phyloP scores from a whole-genome alignment of 2,797 vertebrate species.

The Ptychadena robeensis region DNA sequence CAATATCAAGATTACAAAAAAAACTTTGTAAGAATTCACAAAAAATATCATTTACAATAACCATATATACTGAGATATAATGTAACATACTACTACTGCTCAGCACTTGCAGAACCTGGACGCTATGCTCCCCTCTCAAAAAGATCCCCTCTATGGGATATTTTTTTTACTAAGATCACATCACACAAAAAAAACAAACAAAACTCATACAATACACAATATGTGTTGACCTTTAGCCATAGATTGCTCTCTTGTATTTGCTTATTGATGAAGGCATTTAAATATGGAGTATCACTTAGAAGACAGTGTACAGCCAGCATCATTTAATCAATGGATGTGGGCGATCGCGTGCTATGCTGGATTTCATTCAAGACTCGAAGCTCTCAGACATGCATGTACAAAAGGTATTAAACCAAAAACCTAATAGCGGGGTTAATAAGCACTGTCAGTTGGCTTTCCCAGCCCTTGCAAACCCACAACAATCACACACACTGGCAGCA shows the following conservation, averaged over 20 bases:
- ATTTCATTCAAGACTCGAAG: neutral
- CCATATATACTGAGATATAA: no score
- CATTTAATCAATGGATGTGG: neutral
- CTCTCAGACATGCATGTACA: neutral
- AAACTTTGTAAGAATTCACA: no score
- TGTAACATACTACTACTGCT: no score
- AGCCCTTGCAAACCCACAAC: neutral
- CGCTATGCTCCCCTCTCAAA: no score
- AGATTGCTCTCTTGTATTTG: no score
- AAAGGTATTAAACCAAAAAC: neutral
- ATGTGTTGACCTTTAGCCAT: neutral
- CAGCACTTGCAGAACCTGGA: no score
- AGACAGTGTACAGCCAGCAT: neutral
- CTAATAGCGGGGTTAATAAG: neutral
- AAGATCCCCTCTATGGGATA: no score
- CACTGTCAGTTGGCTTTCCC: neutral
- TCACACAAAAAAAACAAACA: neutral
- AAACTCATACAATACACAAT: neutral
- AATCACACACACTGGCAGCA: neutral
- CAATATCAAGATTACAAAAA: no score
- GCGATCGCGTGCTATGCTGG: neutral
- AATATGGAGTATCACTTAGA: neutral
- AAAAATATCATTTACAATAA: no score
- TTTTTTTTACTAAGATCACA: neutral
- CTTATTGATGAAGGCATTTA: neutral